Percentiles rank a stretch among this genome's conserved stretches.
Evolutionary conservation across 92 coral and sea anemone species (phyloP).

Genomic region (Hydrozoanthus gracilis): DNA sequence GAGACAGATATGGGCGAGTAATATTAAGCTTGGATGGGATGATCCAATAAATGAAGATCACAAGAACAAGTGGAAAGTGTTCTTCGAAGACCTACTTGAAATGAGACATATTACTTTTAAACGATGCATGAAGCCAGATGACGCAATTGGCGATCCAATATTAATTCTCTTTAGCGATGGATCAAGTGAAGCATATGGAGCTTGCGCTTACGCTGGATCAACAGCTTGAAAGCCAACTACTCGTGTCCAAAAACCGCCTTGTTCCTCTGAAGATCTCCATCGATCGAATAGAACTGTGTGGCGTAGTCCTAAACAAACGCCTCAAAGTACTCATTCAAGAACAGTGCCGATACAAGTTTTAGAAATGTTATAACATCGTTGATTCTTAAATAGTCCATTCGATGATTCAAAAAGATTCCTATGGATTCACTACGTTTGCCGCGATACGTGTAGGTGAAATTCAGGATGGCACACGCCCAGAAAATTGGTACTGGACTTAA

Average conservation of each 20-base stretch:
- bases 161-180: constrained; percentile 68
- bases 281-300: constrained; percentile 62
- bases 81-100: constrained; percentile 54
- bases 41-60: constrained; percentile 53
- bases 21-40: constrained; percentile 56
- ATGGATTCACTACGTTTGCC: constrained; percentile 55
- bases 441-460: constrained; percentile 47
- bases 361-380: constrained; percentile 27
- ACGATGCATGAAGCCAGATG: constrained; percentile 58
- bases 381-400: constrained; percentile 60
- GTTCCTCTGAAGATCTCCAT: constrained; percentile 60
- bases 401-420: constrained; percentile 47
- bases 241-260: constrained; percentile 58
- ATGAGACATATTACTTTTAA: constrained; percentile 50
- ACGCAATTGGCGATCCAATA: constrained; percentile 48
- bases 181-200: constrained; percentile 50
- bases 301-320: constrained; percentile 50
- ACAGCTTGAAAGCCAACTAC: constrained; percentile 19
- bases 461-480: constrained; percentile 41
- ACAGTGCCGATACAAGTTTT: constrained; percentile 27
- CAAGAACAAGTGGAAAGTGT: constrained; percentile 42
- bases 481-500: constrained; percentile 51
- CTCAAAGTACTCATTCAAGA: constrained; percentile 50
- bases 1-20: constrained; percentile 52
- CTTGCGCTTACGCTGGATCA: constrained; percentile 55